Percentiles rank a stretch among this genome's conserved stretches.
Conservation (phyloP, 2,797 vertebrate species). For the Smutsia temminckii region DNA sequence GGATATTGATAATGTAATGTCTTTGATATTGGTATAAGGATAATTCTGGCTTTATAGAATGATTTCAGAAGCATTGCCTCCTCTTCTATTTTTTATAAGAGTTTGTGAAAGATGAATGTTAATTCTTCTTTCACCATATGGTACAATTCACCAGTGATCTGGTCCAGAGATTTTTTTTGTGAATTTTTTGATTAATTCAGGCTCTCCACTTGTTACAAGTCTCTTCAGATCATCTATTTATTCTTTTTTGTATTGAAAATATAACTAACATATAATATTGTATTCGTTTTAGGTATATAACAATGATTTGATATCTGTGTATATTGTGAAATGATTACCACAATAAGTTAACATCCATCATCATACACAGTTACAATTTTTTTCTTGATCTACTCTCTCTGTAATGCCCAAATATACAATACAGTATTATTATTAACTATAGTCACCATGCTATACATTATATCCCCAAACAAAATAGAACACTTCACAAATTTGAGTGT, state of each 20-base stretch:
- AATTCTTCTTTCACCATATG: background rate
- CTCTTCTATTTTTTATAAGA: background rate
- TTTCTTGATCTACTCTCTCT: background rate
- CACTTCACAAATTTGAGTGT: background rate
- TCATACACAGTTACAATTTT: background rate
- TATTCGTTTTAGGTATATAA: background rate
- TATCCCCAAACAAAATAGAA: background rate
- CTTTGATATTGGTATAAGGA: background rate
- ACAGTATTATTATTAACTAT: background rate
- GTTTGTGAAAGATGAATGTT: background rate
- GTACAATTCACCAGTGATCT: background rate
- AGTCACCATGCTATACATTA: background rate
- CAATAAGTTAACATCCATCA: background rate
- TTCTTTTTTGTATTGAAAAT: background rate
- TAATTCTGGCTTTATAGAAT: background rate
- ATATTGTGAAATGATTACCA: background rate
- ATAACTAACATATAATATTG: background rate
- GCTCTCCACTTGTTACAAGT: background rate
- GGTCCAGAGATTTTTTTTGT: background rate
- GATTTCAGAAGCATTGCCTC: background rate
- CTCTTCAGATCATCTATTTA: background rate
- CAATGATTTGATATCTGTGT: background rate
- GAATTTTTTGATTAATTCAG: background rate
- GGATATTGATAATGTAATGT: background rate
- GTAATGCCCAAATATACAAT: background rate